Evolutionary conservation across 2,888 invertebrate species (phyloP).

Genomic region (Liopterus haemorrhoidalis): DNA sequence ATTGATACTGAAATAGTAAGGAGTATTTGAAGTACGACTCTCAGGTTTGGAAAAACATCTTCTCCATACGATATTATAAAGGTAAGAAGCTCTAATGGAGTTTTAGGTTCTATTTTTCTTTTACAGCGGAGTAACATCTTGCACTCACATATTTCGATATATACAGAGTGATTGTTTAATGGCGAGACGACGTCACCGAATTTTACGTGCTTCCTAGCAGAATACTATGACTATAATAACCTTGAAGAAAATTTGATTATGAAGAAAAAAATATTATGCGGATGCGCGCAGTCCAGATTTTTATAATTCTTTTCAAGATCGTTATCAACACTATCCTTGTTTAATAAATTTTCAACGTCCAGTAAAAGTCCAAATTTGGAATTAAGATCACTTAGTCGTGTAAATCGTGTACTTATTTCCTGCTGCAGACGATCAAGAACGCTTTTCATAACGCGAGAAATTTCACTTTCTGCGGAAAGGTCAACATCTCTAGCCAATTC

Average conservation of each 20-base stretch:
- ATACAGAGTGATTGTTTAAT: too few species aligned
- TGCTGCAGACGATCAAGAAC: constrained; percentile 16
- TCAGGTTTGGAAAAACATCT: constrained; percentile 25
- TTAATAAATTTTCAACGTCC: constrained; percentile 16
- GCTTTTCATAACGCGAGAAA: constrained; percentile 21
- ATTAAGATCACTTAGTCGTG: constrained; percentile 19
- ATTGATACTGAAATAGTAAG: constrained; percentile 25
- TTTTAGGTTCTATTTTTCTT: constrained; percentile 8
- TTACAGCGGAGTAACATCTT: constrained; percentile 11
- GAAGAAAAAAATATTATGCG: too few species aligned
- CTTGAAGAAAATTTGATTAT: constrained; percentile 11
- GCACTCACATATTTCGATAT: constrained; percentile 17
- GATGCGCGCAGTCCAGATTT: too few species aligned
- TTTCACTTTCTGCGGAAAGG: constrained; percentile 18
- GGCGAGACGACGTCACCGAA: too few species aligned
- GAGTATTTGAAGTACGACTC: constrained; percentile 25
- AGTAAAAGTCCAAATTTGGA: constrained; percentile 22
- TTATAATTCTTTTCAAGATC: background rate
- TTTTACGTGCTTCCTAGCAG: too few species aligned
- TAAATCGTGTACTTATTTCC: constrained; percentile 21
- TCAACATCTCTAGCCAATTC: constrained; percentile 20
- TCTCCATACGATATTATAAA: constrained; percentile 24
- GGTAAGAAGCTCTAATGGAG: constrained; percentile 5
- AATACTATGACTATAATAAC: constrained; percentile 9
- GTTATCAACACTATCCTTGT: constrained; percentile 6